phyloP scores from a whole-genome alignment of 2,797 vertebrate genomes.

The Tinamus major region DNA sequence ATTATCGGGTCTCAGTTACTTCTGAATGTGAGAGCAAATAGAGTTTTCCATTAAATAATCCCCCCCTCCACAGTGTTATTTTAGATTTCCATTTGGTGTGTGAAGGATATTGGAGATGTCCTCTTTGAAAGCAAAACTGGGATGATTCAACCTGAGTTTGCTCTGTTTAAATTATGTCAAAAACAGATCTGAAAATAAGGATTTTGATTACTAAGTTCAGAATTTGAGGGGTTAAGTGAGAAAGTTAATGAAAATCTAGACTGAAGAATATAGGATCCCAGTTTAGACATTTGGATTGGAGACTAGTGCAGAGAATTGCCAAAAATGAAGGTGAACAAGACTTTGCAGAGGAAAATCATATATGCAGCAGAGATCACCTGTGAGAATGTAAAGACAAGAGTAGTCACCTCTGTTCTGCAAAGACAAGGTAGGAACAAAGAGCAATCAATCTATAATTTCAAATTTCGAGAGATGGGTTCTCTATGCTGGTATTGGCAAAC shows the following conservation, averaged over 20 bases:
- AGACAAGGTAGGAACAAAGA: not conserved
- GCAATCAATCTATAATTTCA: not conserved
- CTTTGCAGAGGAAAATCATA: not conserved
- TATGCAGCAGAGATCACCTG: not conserved
- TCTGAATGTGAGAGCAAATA: conserved; percentile 14
- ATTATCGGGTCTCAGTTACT: not conserved
- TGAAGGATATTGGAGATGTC: not conserved
- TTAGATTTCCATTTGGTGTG: conserved; percentile 22
- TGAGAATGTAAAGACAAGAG: not conserved
- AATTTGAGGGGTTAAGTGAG: not conserved
- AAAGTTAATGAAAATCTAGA: not conserved
- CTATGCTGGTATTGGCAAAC: not conserved
- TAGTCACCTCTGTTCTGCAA: not conserved
- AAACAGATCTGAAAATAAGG: conserved; percentile 37
- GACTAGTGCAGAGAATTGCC: not conserved
- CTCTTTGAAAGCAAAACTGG: conserved; percentile 24
- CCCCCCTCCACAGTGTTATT: not conserved
- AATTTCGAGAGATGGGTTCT: not conserved
- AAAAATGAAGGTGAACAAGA: not conserved
- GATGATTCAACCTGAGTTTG: not conserved
- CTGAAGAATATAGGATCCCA: not conserved
- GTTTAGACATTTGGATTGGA: not conserved
- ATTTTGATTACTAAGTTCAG: conserved; percentile 33
- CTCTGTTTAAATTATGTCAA: conserved; percentile 51
- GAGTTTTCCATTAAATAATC: conserved; percentile 26